Evolutionary conservation across 2,888 invertebrate species (phyloP).

Genomic region (Aleiodes testaceus): DNA sequence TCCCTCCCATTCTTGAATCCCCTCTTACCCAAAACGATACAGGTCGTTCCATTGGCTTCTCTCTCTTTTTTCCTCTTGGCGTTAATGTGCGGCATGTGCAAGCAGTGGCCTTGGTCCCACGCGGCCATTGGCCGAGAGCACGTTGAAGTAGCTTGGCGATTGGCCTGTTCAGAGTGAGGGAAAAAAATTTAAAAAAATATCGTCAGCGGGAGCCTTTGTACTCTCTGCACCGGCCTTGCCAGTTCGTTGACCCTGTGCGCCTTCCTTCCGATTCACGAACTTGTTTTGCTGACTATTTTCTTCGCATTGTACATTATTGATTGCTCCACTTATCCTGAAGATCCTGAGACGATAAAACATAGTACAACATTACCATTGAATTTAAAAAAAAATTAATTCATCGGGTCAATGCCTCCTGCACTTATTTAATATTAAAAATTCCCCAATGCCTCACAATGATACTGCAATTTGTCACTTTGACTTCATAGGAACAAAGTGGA

Average conservation of each 20-base stretch:
- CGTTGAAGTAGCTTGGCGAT: slow-evolving; percentile 56
- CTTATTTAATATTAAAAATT: no score
- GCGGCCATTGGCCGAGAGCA: slow-evolving; percentile 68
- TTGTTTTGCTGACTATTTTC: neutral
- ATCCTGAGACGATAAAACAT: no score
- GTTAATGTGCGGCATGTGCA: slow-evolving; percentile 57
- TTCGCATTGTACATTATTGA: neutral
- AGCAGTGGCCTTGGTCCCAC: slow-evolving; percentile 68
- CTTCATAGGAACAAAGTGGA: no score
- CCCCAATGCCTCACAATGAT: no score
- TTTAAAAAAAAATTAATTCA: no score
- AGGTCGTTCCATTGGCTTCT: slow-evolving; percentile 38
- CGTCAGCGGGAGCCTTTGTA: slow-evolving; percentile 51
- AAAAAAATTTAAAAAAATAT: slow-evolving; percentile 33
- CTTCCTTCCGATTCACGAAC: slow-evolving; percentile 28
- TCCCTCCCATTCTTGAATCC: slow-evolving; percentile 22
- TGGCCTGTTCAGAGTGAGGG: slow-evolving; percentile 25
- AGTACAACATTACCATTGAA: no score
- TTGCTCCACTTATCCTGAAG: no score
- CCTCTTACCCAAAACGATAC: slow-evolving; percentile 28
- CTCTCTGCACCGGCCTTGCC: slow-evolving; percentile 67
- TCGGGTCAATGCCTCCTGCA: no score
- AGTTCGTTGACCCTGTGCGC: slow-evolving; percentile 66
- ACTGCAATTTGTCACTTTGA: no score
- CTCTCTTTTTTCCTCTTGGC: slow-evolving; percentile 35